Conservation (phyloP, 1,140 invertebrate species). For the Scylla paramamosain region DNA sequence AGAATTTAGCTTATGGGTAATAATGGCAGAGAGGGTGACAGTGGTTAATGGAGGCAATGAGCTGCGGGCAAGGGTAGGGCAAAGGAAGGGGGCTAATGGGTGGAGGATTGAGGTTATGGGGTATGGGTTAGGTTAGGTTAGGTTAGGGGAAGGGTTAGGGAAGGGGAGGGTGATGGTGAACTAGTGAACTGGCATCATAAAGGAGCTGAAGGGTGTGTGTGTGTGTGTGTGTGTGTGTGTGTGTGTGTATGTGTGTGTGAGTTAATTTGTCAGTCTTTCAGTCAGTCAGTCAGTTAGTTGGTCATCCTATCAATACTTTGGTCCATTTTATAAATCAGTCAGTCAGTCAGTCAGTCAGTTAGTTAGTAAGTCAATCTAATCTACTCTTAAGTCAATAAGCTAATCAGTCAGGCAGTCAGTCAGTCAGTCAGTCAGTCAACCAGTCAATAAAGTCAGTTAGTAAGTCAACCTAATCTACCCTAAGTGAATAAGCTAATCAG, state of each 20-base stretch:
- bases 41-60: neutral
- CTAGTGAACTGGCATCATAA: neutral
- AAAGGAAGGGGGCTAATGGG: neutral
- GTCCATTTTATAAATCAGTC: too few relatives aligned
- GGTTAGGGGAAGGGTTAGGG: neutral
- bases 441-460: too few relatives aligned
- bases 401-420: too few relatives aligned
- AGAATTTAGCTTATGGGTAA: neutral
- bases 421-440: too few relatives aligned
- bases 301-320: too few relatives aligned
- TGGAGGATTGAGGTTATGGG: neutral
- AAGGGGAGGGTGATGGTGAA: neutral
- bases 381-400: too few relatives aligned
- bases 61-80: neutral
- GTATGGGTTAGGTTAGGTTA: too few relatives aligned
- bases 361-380: too few relatives aligned
- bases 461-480: too few relatives aligned
- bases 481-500: too few relatives aligned
- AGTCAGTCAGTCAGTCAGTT: too few relatives aligned
- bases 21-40: slow-evolving; percentile 2
- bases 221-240: slow-evolving; percentile 12
- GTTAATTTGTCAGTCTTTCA: neutral
- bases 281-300: neutral
- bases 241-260: neutral
- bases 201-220: neutral